phyloP scores from a whole-genome alignment of 2,113 vertebrate species.

The Sitta europaea region DNA sequence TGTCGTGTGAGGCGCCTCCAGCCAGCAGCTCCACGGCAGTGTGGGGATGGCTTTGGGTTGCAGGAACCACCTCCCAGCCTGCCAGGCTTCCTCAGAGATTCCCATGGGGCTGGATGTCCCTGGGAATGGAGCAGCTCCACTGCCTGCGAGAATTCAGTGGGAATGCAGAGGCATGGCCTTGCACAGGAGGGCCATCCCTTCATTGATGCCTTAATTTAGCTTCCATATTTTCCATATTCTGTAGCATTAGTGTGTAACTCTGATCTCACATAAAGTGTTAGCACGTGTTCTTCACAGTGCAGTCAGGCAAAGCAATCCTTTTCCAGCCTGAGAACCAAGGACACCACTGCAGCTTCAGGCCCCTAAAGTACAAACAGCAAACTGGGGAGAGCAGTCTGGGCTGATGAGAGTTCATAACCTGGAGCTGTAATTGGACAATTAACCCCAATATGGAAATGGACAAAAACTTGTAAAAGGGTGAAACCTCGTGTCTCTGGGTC shows the following conservation, averaged over 20 bases:
- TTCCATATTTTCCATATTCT: neutral
- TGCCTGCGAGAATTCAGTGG: neutral
- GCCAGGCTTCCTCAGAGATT: neutral
- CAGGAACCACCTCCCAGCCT: neutral
- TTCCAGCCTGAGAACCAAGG: neutral
- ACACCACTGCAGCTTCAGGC: neutral
- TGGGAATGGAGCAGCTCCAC: neutral
- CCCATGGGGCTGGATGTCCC: neutral
- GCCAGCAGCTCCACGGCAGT: accelerated
- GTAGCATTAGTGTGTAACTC: neutral
- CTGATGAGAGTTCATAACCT: neutral
- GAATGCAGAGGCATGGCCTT: neutral
- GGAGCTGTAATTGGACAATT: neutral
- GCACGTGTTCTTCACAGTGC: neutral
- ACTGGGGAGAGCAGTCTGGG: neutral
- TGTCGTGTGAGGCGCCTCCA: neutral
- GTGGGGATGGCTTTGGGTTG: neutral
- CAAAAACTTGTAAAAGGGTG: neutral
- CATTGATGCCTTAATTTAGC: neutral
- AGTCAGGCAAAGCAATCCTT: neutral
- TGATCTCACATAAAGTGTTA: neutral
- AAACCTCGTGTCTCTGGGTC: neutral
- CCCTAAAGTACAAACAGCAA: neutral
- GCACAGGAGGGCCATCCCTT: accelerated
- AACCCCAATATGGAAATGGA: neutral